Evolutionary conservation across 1,140 invertebrate genomes (phyloP).

Genomic region (Muscidifurax raptorellus): DNA sequence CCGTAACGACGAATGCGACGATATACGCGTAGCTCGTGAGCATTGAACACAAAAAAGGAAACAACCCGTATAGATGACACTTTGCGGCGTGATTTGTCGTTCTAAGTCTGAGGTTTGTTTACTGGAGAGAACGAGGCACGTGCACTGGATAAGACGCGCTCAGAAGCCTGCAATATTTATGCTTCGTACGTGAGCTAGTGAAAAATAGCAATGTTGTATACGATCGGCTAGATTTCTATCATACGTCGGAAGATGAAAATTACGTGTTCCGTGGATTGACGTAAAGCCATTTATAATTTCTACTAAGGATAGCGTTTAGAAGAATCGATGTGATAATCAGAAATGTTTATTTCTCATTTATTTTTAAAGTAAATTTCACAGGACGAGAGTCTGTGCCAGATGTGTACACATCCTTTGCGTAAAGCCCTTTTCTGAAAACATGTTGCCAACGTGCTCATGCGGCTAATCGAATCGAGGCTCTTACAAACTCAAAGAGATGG

Average conservation of each 20-base stretch:
- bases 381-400: too few relatives aligned
- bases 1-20: neutral
- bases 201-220: constrained; percentile 19
- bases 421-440: neutral
- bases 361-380: too few relatives aligned
- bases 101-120: constrained; percentile 25
- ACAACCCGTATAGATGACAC: neutral
- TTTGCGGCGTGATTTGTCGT: constrained; percentile 29
- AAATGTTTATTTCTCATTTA: too few relatives aligned
- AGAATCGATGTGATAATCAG: too few relatives aligned
- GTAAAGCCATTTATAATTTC: too few relatives aligned
- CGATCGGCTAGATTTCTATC: constrained; percentile 2
- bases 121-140: neutral
- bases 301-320: too few relatives aligned
- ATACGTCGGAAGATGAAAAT: neutral
- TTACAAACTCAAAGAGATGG: neutral
- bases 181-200: constrained; percentile 6
- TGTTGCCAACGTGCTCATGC: constrained; percentile 5
- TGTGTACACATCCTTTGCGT: neutral
- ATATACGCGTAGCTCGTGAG: too few relatives aligned
- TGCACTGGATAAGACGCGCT: neutral
- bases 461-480: constrained; percentile 6
- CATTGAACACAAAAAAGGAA: neutral
- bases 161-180: constrained; percentile 18
- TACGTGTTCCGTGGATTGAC: neutral